A percentile compares a stretch with the other conserved stretches of the same genome.
These are phyloP conservation scores for Spatulosminthurus flaviceps DNA, from an alignment of 2,888 invertebrate genomes.

Conservation along the genomic window DNA sequence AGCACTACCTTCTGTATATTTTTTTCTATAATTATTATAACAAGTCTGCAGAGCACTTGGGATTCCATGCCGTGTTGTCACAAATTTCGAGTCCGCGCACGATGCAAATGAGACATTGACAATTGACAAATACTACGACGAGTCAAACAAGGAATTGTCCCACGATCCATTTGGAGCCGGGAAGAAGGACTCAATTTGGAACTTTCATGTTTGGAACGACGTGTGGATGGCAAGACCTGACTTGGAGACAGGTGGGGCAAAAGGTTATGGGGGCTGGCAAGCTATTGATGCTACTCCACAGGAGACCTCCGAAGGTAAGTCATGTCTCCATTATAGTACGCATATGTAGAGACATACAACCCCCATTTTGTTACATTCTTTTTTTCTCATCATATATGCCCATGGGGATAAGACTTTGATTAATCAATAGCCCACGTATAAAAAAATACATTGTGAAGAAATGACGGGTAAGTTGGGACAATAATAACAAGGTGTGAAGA, in stretches of 20 bases:
- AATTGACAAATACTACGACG: conserved; percentile 77
- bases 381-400: too few species aligned
- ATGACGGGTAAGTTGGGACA: too few species aligned
- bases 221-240: conserved; percentile 93
- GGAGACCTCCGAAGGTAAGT: conserved; percentile 77
- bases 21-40: too few species aligned
- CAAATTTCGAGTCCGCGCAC: conserved; percentile 93
- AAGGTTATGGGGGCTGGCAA: conserved; percentile 88
- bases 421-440: too few species aligned
- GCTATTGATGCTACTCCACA: conserved; percentile 93
- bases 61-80: conserved; percentile 85
- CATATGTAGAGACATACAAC: too few species aligned
- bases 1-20: too few species aligned
- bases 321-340: too few species aligned
- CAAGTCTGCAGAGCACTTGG: conserved; percentile 89
- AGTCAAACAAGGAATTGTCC: conserved; percentile 75
- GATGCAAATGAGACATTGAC: conserved; percentile 92
- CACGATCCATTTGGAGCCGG: conserved; percentile 83
- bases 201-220: conserved; percentile 97
- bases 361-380: too few species aligned
- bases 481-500: too few species aligned
- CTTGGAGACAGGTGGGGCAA: conserved; percentile 67
- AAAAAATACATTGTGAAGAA: too few species aligned
- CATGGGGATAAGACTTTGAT: too few species aligned
- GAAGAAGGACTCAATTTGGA: conserved; percentile 79